Conservation (phyloP, 2,888 invertebrate species). For the Lysandra coridon region DNA sequence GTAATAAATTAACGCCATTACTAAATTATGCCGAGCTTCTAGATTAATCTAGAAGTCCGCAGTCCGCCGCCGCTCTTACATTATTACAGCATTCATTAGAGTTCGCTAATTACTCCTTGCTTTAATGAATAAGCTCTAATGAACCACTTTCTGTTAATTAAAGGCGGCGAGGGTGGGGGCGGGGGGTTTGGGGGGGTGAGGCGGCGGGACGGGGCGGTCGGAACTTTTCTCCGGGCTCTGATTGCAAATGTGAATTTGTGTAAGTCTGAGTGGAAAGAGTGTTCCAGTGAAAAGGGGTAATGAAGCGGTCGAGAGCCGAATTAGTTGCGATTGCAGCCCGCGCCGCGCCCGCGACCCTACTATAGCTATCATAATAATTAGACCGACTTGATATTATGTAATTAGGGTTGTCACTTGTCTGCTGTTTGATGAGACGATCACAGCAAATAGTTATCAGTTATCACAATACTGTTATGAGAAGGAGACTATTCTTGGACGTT, state of each 20-base stretch:
- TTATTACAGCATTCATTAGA: constrained; percentile 92
- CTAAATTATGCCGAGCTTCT: constrained; percentile 76
- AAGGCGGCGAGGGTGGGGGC: constrained; percentile 82
- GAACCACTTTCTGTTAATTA: constrained; percentile 95
- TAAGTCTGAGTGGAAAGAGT: constrained; percentile 76
- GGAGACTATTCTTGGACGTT: too few relatives aligned
- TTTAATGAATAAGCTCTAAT: constrained; percentile 95
- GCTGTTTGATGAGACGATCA: background rate
- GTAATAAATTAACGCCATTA: constrained; percentile 76
- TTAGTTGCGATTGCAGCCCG: constrained; percentile 64
- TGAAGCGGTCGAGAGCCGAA: constrained; percentile 74
- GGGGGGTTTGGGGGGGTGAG: constrained; percentile 78
- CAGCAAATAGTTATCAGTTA: background rate
- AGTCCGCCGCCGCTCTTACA: constrained; percentile 82
- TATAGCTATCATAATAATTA: constrained; percentile 19
- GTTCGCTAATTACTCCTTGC: constrained; percentile 94
- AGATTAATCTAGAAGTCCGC: constrained; percentile 79
- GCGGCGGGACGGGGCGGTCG: constrained; percentile 53
- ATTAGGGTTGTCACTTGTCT: background rate
- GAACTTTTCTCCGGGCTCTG: constrained; percentile 78
- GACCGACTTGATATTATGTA: background rate
- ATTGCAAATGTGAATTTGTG: constrained; percentile 82
- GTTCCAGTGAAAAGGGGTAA: constrained; percentile 77
- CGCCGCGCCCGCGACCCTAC: background rate
- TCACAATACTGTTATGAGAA: background rate